Percentiles rank a stretch among this genome's conserved stretches.
These are phyloP conservation scores for Periphyllus acericola DNA, from an alignment of 2,888 invertebrate species.

Conservation along the genomic window DNA sequence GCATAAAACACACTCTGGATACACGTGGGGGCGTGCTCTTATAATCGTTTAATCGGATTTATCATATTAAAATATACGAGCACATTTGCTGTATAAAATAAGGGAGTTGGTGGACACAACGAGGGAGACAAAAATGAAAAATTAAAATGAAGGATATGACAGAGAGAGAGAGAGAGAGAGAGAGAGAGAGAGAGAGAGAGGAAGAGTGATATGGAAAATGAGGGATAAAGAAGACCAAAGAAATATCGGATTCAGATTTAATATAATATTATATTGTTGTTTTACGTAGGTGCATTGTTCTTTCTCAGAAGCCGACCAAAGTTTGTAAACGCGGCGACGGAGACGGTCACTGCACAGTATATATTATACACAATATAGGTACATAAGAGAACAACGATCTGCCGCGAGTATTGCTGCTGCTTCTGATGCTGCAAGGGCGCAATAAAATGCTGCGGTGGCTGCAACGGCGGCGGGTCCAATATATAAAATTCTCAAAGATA, in stretches of 20 bases:
- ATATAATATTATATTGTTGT: background rate
- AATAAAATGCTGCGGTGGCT: background rate
- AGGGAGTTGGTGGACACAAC: background rate
- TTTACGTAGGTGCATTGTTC: background rate
- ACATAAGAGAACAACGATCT: background rate
- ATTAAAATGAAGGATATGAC: too few relatives aligned
- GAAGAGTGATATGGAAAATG: background rate
- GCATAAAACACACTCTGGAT: background rate
- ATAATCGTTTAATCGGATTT: background rate
- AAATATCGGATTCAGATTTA: background rate
- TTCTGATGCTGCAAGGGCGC: background rate
- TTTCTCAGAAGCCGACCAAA: background rate
- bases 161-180: background rate
- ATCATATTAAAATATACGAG: background rate
- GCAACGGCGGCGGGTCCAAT: background rate
- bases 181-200: background rate
- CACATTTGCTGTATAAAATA: background rate
- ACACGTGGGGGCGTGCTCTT: too few relatives aligned
- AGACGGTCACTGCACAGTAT: background rate
- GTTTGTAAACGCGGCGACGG: background rate
- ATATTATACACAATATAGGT: background rate
- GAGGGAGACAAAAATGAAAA: background rate
- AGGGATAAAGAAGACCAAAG: background rate
- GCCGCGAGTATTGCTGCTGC: background rate
- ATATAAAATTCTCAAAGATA: slow-evolving; percentile 18